Base-by-base conservation (phyloP, 2,888 invertebrate species). In the Megastigmus dorsalis region DNA sequence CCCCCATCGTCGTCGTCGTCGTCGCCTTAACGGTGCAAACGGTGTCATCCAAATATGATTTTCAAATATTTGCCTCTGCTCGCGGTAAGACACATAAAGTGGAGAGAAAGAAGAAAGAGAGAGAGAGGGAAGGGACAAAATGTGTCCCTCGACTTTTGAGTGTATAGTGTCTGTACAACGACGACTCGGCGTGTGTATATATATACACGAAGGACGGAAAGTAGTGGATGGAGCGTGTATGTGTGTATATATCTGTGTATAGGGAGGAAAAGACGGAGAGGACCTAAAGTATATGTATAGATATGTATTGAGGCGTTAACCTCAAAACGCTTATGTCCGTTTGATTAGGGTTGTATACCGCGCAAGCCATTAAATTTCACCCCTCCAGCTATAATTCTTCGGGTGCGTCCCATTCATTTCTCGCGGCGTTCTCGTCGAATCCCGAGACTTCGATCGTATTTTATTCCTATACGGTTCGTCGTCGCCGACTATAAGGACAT, bases 291-390 rank as follows among this genome's bases (percentile, higher is more conserved):
- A 72, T 76, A 67, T 69, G 72, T 77, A 78, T 78, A 78, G 76
- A 76, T 38, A 52, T 54, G 26, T 41, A 45, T 7, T n/a, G n/a
- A 73, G 75, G 72, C 75, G 66, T 77, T 75, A 75, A 66, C 74
- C 73, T 74, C 65, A 65, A 78, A 74, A 66, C 54, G 73, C 68
- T 79, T 68, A 33, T 20, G 55, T 13, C 38, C 38, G 15, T 15
- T 68, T 26, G 28, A 18, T 28, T 18, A n/a, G 18, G 28, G 7
- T 7, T n/a, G 26, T 57, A 38, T 57, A 57, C 43, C 1, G 26
- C 62, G 72, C 68, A 50, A 62, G 63, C 77, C 77, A 78, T 81
- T 81, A 80, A 79, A 76, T 65, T 76, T 50, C 52, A 15, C 76
- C 76, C n/a, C 74, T 77, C 48, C 48, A 54, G 60, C 63, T 69